Percentiles rank a stretch among this genome's conserved stretches.
Evolutionary conservation across 2,113 vertebrate genomes (phyloP).

Genomic region (Rhinopomastus cyanomelas): DNA sequence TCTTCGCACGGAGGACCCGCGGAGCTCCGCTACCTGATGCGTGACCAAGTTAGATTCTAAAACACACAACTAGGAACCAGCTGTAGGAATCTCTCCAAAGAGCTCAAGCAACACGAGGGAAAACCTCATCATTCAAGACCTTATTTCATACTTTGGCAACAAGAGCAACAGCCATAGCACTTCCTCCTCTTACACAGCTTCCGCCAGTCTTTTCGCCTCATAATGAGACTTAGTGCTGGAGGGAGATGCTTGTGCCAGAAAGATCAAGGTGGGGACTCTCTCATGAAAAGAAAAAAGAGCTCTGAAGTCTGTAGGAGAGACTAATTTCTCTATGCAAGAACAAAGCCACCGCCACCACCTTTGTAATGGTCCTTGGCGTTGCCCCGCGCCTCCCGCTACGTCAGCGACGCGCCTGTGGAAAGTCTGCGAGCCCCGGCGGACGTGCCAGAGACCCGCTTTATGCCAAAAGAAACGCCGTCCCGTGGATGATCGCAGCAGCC

Average conservation of each 20-base stretch:
- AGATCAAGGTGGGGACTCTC: neutral
- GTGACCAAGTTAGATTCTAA: conserved; percentile 5
- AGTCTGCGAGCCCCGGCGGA: neutral
- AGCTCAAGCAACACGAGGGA: neutral
- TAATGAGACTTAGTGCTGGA: neutral
- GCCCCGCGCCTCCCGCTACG: neutral
- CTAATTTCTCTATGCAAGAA: neutral
- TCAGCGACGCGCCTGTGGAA: conserved; percentile 48
- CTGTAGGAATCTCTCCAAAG: conserved; percentile 44
- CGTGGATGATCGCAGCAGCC: neutral
- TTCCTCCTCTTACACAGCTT: conserved; percentile 37
- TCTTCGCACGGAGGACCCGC: neutral
- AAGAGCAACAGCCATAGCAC: conserved; percentile 21
- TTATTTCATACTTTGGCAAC: conserved; percentile 44
- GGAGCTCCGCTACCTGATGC: neutral
- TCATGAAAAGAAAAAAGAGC: neutral
- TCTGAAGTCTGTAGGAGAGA: neutral
- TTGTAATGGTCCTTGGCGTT: neutral
- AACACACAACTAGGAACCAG: neutral
- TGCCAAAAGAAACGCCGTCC: neutral
- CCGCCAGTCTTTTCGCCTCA: neutral
- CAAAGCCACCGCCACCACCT: neutral
- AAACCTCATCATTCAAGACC: conserved; percentile 48
- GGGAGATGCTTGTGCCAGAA: neutral
- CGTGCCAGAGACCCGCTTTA: neutral